These are phyloP conservation scores for Neopipo cinnamomea DNA, from an alignment of 2,113 vertebrate genomes.

Conservation along the genomic window DNA sequence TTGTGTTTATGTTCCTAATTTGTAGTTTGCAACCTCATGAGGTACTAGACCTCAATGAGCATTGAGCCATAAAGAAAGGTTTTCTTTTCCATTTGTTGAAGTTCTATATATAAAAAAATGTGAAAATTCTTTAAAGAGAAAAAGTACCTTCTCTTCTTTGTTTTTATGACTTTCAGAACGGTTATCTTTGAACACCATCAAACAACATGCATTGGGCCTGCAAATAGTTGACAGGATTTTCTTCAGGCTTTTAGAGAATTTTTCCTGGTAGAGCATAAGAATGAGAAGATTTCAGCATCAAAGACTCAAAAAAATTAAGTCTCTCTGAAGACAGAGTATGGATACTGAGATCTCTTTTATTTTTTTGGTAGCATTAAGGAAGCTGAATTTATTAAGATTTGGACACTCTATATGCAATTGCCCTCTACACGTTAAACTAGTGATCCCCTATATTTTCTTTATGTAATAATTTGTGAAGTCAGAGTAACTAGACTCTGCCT, in stretches of 20 bases:
- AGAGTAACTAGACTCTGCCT: constrained; percentile 40
- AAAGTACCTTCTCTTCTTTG: neutral
- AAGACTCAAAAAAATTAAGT: neutral
- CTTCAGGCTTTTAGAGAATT: neutral
- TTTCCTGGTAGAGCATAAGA: neutral
- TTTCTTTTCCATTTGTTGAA: neutral
- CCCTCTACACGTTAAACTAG: neutral
- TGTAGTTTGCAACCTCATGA: constrained; percentile 51
- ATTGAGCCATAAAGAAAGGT: neutral
- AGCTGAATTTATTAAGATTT: constrained; percentile 22
- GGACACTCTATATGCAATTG: neutral
- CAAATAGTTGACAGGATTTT: constrained; percentile 24
- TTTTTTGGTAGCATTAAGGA: neutral
- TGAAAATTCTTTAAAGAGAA: neutral
- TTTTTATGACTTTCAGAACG: neutral
- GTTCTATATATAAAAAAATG: neutral
- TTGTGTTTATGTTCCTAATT: constrained; percentile 59
- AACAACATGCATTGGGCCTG: neutral
- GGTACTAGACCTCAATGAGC: constrained; percentile 45
- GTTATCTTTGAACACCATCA: neutral
- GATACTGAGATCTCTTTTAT: neutral
- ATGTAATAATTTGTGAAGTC: neutral
- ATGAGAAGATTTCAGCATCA: neutral
- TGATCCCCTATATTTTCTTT: neutral
- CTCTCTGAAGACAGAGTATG: neutral